phyloP scores from a whole-genome alignment of 2,113 vertebrate genomes.

The Pelusios castaneus region DNA sequence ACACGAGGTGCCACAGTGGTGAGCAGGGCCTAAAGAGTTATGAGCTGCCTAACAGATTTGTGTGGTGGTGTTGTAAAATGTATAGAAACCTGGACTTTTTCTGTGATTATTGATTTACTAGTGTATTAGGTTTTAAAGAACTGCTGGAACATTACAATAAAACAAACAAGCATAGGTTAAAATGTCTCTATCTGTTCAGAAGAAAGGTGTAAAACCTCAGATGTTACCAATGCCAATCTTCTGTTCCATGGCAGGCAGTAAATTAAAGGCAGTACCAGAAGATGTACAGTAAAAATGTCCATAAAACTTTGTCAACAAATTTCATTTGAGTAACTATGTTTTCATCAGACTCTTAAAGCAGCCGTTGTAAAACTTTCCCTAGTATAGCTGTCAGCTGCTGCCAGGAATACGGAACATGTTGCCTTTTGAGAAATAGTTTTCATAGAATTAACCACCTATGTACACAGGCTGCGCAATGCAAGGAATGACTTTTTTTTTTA shows the following conservation, averaged over 20 bases:
- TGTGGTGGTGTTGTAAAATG: neutral
- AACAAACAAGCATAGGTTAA: neutral
- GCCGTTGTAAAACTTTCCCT: neutral
- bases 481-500: neutral
- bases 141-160: neutral
- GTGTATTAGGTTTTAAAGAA: neutral
- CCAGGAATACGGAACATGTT: neutral
- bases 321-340: neutral
- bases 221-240: neutral
- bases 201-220: neutral
- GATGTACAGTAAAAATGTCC: neutral
- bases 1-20: too few species aligned
- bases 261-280: neutral
- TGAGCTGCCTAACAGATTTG: too few species aligned
- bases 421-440: neutral
- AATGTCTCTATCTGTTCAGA: neutral
- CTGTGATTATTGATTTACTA: neutral
- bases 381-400: neutral
- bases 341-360: neutral
- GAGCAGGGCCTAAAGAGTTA: neutral
- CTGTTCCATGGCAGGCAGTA: neutral
- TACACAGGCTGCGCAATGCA: neutral
- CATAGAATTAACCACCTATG: neutral
- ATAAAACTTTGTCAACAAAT: neutral
- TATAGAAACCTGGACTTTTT: neutral